Percentiles rank a stretch among this genome's conserved stretches.
Conservation (phyloP, 2,888 invertebrate genomes). For the Drosophila ustulata region DNA sequence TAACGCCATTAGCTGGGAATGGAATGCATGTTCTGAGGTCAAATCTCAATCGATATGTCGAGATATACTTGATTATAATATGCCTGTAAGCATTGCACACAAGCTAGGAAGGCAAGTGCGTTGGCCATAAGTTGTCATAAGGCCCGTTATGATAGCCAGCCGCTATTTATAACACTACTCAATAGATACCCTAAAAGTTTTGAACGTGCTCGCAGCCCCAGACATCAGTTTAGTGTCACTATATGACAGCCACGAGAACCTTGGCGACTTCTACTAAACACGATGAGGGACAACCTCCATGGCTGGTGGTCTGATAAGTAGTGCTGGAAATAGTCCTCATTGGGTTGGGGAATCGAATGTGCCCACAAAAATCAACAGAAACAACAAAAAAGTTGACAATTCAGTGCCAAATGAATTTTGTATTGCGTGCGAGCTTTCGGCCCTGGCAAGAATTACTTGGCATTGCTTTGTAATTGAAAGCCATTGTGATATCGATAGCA, state of each 20-base stretch:
- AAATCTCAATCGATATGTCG: slow-evolving; percentile 22
- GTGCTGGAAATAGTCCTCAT: slow-evolving; percentile 30
- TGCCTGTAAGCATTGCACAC: background rate
- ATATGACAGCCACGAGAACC: slow-evolving; percentile 39
- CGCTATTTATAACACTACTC: slow-evolving; percentile 37
- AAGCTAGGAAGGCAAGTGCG: background rate
- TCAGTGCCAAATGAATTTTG: slow-evolving; percentile 17
- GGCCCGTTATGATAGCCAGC: slow-evolving; percentile 32
- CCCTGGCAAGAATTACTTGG: slow-evolving; percentile 15
- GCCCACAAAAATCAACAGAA: background rate
- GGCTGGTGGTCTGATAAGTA: slow-evolving; percentile 37
- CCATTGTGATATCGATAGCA: background rate
- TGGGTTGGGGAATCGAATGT: slow-evolving; percentile 1
- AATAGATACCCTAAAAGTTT: slow-evolving; percentile 53
- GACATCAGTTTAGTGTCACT: slow-evolving; percentile 24
- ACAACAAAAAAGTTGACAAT: slow-evolving; percentile 6
- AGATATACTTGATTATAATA: background rate
- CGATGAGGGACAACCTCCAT: slow-evolving; percentile 36
- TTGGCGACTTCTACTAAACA: slow-evolving; percentile 26
- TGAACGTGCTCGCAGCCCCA: slow-evolving; percentile 15
- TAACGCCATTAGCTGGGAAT: slow-evolving; percentile 30
- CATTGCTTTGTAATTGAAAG: slow-evolving; percentile 1
- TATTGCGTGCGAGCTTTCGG: background rate
- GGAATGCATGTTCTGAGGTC: slow-evolving; percentile 12
- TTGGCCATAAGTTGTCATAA: slow-evolving; percentile 24